Base-by-base conservation (phyloP, 92 coral and sea anemone genomes). In the Porites evermanni region DNA sequence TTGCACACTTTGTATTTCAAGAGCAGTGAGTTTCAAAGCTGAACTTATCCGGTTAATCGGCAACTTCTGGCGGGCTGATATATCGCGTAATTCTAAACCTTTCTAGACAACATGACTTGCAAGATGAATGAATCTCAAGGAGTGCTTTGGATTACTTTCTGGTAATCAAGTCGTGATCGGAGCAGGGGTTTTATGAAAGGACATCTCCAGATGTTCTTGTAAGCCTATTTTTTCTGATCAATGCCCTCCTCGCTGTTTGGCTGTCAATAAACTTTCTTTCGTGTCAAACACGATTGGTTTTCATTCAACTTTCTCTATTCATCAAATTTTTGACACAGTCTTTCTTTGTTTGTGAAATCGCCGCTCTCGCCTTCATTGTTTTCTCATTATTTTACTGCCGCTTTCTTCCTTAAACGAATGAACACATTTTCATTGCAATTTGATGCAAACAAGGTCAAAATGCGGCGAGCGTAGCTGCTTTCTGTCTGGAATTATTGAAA, bases 271-370 rank as follows among this genome's bases (percentile, higher is more conserved):
- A 72, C 53, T 16, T 18, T 12, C 21, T 77, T 12, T 69, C 77
- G 63, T 38, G 63, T 72, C 61, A 32, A 24, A 18, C 50, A 61
- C 70, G 79, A 32, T 51, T 72, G 64, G 73, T 32, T 44, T 58
- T 73, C 87, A 71, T 83, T 63, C 54, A 51, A 7, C 16, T 70
- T 26, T 6, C 69, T 44, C 8, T 78, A 12, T 26, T 18, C 70
- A 70, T 61, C 79, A 59, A 52, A 60, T 82, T 20, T 74, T 73
- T 50, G 61, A 63, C 64, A 74, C 87, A 83, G 59, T 26, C 64
- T 51, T 26, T 24, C 87, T 74, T 83, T 83, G 87, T 83, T 74
- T 29, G 80, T 17, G 79, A 23, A 83, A 63, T 73, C 64, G 64
- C 73, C 66, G 87, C 87, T 60, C 23, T 51, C 21, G 20, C 18